Base-by-base conservation (phyloP, 2,113 vertebrate genomes). In the Petrocephalus microphthalmus region DNA sequence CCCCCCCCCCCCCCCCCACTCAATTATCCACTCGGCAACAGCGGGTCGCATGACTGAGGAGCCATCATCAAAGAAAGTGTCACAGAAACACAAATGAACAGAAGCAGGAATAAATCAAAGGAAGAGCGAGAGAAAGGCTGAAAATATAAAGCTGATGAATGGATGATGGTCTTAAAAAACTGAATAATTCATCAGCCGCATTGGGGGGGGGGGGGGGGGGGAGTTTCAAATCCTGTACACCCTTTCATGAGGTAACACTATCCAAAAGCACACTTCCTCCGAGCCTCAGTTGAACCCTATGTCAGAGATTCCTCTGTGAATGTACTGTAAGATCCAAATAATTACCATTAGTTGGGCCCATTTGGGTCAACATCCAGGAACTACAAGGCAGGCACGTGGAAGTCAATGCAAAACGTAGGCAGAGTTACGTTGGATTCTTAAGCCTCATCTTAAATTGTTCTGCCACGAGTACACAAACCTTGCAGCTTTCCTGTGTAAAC, bases 181-280 rank as follows among this genome's bases (percentile, higher is more conserved):
- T 89, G 90, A 91, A 92, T 91, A 91, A 94, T 94, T 93, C 91
- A 95, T 94, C 91, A 91, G 90, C 74, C 91, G 19, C 1, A 10
- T 22, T 7, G 42, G 78, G 20, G 37, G 42, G 19, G 17, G 4
- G 19, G 7, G 7, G 17, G 15, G n/a, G n/a, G n/a, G n/a, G n/a
- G 0, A 37, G 49, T 82, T 42, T 93, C 86, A 92, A 91, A 89
- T 92, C 92, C 88, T 90, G 93, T 93, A 93, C 93, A 86, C 51
- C 45, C 15, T 53, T 29, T n/a, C 52, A 56, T 37, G 52, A 56
- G n/a, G n/a, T n/a, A 54, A 37, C 49, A 84, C 49, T 49, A 49
- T 29, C 82, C 49, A 49, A 84, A 51, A 84, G 17, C 71, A 78
- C 7, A 13, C 53, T 2, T 54, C 2, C 53, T 19, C 22, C 8